These are phyloP conservation scores for Oophaga pumilio DNA, from an alignment of 2,113 vertebrate species.

Conservation along the genomic window DNA sequence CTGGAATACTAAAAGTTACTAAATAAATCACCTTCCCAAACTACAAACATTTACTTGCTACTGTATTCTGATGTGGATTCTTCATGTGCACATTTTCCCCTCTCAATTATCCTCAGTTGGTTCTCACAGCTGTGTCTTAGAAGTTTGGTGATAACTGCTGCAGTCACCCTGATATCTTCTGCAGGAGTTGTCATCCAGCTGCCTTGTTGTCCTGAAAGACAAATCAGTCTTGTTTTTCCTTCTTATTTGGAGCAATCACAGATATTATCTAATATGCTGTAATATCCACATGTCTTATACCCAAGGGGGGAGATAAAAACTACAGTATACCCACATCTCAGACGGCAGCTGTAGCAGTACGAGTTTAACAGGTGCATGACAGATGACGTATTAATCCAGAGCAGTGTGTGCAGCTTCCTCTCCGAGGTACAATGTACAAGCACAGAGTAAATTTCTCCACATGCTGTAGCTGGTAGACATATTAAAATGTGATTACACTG, in stretches of 20 bases:
- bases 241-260: background rate
- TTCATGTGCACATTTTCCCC: no score
- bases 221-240: background rate
- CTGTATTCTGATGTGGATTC: no score
- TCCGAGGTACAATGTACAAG: constrained; percentile 6
- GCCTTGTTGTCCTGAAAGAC: background rate
- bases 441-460: background rate
- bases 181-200: background rate
- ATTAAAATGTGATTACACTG: background rate
- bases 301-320: background rate
- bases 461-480: background rate
- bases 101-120: no score
- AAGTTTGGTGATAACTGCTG: background rate
- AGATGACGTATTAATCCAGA: constrained; percentile 1
- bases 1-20: no score
- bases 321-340: background rate
- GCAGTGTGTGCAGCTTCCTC: background rate
- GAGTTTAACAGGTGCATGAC: constrained; percentile 7
- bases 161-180: background rate
- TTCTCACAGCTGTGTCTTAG: no score
- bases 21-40: no score
- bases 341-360: background rate
- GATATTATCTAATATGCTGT: background rate
- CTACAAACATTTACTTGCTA: no score
- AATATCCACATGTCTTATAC: background rate